Evolutionary conservation across 1,140 invertebrate species (phyloP).

Genomic region (Octopus bimaculoides): DNA sequence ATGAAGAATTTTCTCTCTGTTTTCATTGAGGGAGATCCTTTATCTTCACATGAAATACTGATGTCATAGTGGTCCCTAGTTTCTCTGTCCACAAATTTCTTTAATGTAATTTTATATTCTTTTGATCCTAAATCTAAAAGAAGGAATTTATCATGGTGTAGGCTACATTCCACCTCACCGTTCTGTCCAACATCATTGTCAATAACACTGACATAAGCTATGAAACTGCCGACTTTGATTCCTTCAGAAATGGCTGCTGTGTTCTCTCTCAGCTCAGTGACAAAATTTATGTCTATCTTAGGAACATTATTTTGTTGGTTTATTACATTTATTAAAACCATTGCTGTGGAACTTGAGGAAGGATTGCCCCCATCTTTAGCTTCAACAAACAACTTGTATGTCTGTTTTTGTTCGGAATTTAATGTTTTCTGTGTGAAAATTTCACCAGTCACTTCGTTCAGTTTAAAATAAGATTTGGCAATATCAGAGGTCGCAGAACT

Average conservation of each 20-base stretch:
- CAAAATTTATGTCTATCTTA: constrained; percentile 29
- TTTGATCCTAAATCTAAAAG: constrained; percentile 77
- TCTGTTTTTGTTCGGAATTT: constrained; percentile 82
- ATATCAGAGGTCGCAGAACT: constrained; percentile 51
- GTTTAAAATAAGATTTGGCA: constrained; percentile 63
- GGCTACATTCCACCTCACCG: constrained; percentile 80
- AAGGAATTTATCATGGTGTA: constrained; percentile 56
- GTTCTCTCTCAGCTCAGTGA: constrained; percentile 35
- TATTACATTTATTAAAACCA: constrained; percentile 84
- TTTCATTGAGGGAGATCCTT: constrained; percentile 61
- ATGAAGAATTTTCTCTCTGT: constrained; percentile 81
- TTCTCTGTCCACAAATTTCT: constrained; percentile 74
- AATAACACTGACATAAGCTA: constrained; percentile 78
- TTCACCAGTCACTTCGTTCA: constrained; percentile 62
- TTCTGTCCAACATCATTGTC: constrained; percentile 93
- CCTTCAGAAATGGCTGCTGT: constrained; percentile 70
- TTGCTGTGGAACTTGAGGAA: constrained; percentile 75
- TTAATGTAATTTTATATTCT: constrained; percentile 81
- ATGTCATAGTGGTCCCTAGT: constrained; percentile 68
- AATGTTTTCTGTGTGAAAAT: constrained; percentile 53
- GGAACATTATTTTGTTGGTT: constrained; percentile 50
- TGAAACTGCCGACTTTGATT: constrained; percentile 30
- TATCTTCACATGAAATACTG: constrained; percentile 37
- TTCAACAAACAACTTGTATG: constrained; percentile 78
- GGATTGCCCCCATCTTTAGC: constrained; percentile 78